These are phyloP conservation scores for Melieria omissa DNA, from an alignment of 2,888 invertebrate genomes.

Conservation along the genomic window DNA sequence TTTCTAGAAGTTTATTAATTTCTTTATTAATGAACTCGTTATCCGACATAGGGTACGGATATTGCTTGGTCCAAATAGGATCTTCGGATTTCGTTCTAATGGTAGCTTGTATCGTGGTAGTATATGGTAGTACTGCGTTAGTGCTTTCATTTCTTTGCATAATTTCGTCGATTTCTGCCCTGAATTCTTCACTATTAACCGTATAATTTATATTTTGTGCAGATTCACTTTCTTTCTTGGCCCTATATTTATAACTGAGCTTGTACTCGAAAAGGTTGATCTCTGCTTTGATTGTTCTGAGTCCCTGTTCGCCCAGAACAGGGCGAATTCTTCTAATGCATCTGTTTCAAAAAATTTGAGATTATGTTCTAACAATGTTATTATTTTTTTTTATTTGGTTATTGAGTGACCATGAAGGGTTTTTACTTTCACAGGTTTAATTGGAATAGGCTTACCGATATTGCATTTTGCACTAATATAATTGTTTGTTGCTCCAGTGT, in stretches of 20 bases:
- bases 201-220: constrained; percentile 23
- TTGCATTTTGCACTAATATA: constrained; percentile 17
- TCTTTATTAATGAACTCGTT: constrained; percentile 33
- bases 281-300: constrained; percentile 12
- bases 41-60: constrained; percentile 29
- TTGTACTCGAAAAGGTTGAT: constrained; percentile 5
- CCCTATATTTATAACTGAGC: constrained; percentile 5
- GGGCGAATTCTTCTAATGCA: constrained; percentile 17
- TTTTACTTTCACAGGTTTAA: constrained; percentile 22
- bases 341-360: constrained; percentile 22
- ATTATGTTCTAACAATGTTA: constrained; percentile 5
- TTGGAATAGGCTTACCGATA: constrained; percentile 15
- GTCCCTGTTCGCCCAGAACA: constrained; percentile 16
- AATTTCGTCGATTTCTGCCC: constrained; percentile 18
- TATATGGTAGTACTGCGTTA: constrained; percentile 13
- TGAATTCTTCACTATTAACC: constrained; percentile 19
- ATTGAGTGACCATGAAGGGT: constrained; percentile 14
- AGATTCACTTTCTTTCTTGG: constrained; percentile 1
- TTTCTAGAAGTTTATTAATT: constrained; percentile 17
- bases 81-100: constrained; percentile 25
- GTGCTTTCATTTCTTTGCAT: constrained; percentile 24
- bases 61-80: constrained; percentile 36
- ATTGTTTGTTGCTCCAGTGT: constrained; percentile 19
- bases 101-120: constrained; percentile 28
- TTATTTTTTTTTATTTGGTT: constrained; percentile 5